Conservation (phyloP, 2,888 invertebrate genomes). For the Tiphia femorata region DNA sequence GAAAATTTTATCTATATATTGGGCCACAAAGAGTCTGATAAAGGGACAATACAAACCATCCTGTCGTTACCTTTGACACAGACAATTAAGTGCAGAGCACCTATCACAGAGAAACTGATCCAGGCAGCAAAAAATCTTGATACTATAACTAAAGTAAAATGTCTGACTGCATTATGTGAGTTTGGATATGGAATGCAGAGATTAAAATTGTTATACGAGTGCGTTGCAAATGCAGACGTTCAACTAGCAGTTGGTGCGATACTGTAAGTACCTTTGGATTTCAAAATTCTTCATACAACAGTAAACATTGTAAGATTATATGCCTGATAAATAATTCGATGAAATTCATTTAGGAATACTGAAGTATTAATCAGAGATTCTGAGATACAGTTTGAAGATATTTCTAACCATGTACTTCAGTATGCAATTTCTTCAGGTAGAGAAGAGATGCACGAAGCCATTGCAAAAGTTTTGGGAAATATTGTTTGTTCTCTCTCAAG, state of each 20-base stretch:
- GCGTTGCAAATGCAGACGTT: conserved; percentile 41
- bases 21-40: conserved; percentile 50
- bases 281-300: neutral
- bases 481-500: conserved; percentile 58
- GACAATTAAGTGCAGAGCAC: conserved; percentile 26
- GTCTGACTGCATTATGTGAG: conserved; percentile 51
- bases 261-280: conserved; percentile 47
- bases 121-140: conserved; percentile 52
- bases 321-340: neutral
- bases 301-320: neutral
- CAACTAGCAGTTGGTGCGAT: conserved; percentile 53
- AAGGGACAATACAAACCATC: conserved; percentile 50
- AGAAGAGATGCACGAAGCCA: conserved; percentile 44
- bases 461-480: conserved; percentile 53
- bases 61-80: conserved; percentile 48
- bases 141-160: conserved; percentile 48
- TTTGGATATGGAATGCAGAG: conserved; percentile 48
- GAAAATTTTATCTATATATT: conserved; percentile 53
- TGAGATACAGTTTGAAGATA: conserved; percentile 31
- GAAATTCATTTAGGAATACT: conserved; percentile 18
- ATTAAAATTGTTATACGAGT: conserved; percentile 50
- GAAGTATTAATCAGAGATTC: conserved; percentile 26
- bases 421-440: conserved; percentile 51
- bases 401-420: conserved; percentile 52
- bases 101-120: conserved; percentile 39